Percentiles rank a stretch among this genome's conserved stretches.
Evolutionary conservation across 2,797 vertebrate species (phyloP).

Genomic region (Rhinoraja longicauda): DNA sequence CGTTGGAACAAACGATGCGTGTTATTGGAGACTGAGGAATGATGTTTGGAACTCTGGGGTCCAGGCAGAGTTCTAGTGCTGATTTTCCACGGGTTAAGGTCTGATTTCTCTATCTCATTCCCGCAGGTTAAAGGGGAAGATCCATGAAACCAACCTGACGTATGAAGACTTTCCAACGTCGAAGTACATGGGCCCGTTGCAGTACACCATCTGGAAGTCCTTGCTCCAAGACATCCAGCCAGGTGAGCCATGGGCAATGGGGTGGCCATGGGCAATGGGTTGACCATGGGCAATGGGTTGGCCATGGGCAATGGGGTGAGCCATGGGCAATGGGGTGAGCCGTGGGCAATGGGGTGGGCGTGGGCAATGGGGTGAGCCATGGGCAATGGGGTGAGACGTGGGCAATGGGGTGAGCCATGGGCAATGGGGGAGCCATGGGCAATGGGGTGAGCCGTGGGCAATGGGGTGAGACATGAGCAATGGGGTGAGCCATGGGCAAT

Average conservation of each 20-base stretch:
- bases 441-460: constrained; percentile 60
- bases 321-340: constrained; percentile 60
- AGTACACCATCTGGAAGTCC: constrained; percentile 97
- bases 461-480: constrained; percentile 60
- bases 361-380: constrained; percentile 76
- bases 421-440: constrained; percentile 45
- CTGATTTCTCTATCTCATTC: constrained; percentile 41
- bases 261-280: constrained; percentile 22
- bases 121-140: constrained; percentile 88
- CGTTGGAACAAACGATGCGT: neutral
- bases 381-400: no score
- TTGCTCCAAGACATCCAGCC: constrained; percentile 93
- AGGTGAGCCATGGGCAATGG: constrained; percentile 59
- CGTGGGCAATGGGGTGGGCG: no score
- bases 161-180: constrained; percentile 96
- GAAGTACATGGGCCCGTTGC: constrained; percentile 92
- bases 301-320: constrained; percentile 61
- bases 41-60: neutral
- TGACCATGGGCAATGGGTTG: no score
- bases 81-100: neutral
- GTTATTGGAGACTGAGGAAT: neutral
- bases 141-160: constrained; percentile 91
- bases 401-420: constrained; percentile 70
- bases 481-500: constrained; percentile 60
- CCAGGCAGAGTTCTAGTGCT: no score